These are phyloP conservation scores for Drosophila helvetica DNA, from an alignment of 2,888 invertebrate species.

Conservation along the genomic window DNA sequence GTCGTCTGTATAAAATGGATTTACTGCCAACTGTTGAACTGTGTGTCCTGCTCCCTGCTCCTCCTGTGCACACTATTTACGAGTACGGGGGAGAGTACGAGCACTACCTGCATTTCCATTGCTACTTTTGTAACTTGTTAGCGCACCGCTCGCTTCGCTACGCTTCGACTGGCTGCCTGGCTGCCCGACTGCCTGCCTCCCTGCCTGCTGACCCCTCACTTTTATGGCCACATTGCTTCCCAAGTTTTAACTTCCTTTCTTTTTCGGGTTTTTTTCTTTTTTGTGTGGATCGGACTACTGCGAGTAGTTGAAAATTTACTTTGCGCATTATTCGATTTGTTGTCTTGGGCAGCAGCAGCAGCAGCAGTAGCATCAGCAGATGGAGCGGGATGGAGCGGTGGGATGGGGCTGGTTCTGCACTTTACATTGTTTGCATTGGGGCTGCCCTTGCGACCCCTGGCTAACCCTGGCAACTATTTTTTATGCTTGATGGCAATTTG, in stretches of 20 bases:
- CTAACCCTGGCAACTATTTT: constrained; percentile 64
- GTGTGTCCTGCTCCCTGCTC: constrained; percentile 31
- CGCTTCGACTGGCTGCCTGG: constrained; percentile 19
- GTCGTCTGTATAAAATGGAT: constrained; percentile 80
- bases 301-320: constrained; percentile 74
- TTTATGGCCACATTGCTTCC: constrained; percentile 58
- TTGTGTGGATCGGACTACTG: constrained; percentile 20
- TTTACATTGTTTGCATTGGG: constrained; percentile 68
- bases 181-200: neutral
- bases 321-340: constrained; percentile 79
- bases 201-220: constrained; percentile 22
- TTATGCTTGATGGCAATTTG: constrained; percentile 77
- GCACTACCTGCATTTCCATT: constrained; percentile 80
- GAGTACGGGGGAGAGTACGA: constrained; percentile 64
- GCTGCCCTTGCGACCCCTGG: constrained; percentile 63
- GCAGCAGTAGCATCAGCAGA: constrained; percentile 1
- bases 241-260: constrained; percentile 30
- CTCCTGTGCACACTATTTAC: neutral
- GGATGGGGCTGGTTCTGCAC: constrained; percentile 43
- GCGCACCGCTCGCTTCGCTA: constrained; percentile 52
- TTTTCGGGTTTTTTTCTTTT: constrained; percentile 17
- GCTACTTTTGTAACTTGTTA: constrained; percentile 80
- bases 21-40: constrained; percentile 80
- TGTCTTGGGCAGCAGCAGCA: constrained; percentile 60
- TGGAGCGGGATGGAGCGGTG: too few relatives aligned